Evolutionary conservation across 1,140 invertebrate species (phyloP).

Genomic region (Idris sp.): DNA sequence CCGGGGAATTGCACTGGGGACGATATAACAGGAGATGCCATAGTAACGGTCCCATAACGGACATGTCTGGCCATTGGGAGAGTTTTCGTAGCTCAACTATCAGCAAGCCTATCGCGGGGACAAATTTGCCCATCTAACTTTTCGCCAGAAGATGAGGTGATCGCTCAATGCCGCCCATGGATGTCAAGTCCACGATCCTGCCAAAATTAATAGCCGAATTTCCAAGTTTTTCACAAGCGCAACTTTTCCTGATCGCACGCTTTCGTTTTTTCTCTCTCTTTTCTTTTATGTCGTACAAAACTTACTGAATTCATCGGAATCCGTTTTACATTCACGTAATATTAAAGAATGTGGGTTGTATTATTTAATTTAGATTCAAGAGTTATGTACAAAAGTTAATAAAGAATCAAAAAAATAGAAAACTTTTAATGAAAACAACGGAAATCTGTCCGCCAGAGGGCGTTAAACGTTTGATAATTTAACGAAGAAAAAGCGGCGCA

Average conservation of each 20-base stretch:
- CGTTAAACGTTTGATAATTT: constrained; percentile 43
- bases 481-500: constrained; percentile 25
- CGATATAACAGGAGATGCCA: constrained; percentile 45
- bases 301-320: constrained; percentile 50
- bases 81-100: constrained; percentile 69
- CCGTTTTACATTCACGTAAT: too few relatives aligned
- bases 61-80: constrained; percentile 61
- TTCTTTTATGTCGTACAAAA: too few relatives aligned
- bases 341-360: too few relatives aligned
- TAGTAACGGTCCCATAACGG: constrained; percentile 61
- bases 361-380: too few relatives aligned
- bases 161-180: constrained; percentile 76
- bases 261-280: constrained; percentile 15
- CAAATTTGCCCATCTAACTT: constrained; percentile 79
- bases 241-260: constrained; percentile 58
- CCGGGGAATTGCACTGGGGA: constrained; percentile 34
- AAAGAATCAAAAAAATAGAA: too few relatives aligned
- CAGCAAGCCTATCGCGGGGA: constrained; percentile 74
- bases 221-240: constrained; percentile 69
- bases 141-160: constrained; percentile 75
- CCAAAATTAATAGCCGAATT: constrained; percentile 73
- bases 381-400: constrained; percentile 26
- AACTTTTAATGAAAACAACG: too few relatives aligned
- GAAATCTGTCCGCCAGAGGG: too few relatives aligned
- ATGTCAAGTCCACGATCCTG: constrained; percentile 24